Evolutionary conservation across 2,888 invertebrate species (phyloP).

Genomic region (Thelaira solivaga): DNA sequence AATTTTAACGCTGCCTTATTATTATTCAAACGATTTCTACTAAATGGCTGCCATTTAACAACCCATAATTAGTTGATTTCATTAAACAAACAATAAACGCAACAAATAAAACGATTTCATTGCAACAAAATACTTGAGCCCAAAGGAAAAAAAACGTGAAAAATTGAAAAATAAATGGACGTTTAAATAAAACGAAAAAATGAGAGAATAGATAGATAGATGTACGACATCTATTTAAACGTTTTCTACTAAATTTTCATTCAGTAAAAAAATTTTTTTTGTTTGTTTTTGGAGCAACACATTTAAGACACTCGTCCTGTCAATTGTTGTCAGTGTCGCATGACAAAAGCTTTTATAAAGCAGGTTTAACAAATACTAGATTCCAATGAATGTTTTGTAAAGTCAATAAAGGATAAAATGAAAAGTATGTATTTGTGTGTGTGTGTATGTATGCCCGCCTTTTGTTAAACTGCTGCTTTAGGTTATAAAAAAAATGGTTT

Average conservation of each 20-base stretch:
- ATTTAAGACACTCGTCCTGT: conserved; percentile 53
- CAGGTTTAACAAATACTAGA: conserved; percentile 16
- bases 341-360: background rate
- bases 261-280: background rate
- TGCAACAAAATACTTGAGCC: conserved; percentile 10
- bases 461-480: conserved; percentile 4
- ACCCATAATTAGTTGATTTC: conserved; percentile 66
- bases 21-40: conserved; percentile 50
- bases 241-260: background rate
- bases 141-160: background rate
- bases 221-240: conserved; percentile 8
- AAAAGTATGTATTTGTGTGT: conserved; percentile 26
- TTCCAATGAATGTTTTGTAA: background rate
- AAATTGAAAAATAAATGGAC: conserved; percentile 16
- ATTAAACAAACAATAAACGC: conserved; percentile 64
- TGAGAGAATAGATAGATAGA: background rate
- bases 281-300: conserved; percentile 45
- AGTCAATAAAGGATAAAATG: conserved; percentile 58
- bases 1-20: too few species aligned
- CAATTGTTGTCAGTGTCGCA: conserved; percentile 45
- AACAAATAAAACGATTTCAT: conserved; percentile 44
- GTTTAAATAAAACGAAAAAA: conserved; percentile 8
- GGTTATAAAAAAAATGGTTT: conserved; percentile 6
- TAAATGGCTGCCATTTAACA: conserved; percentile 65
- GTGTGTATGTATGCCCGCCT: conserved; percentile 17